Percentiles rank a stretch among this genome's conserved stretches.
Conservation (phyloP, 2,888 invertebrate species). For the Criorhina ranunculi region DNA sequence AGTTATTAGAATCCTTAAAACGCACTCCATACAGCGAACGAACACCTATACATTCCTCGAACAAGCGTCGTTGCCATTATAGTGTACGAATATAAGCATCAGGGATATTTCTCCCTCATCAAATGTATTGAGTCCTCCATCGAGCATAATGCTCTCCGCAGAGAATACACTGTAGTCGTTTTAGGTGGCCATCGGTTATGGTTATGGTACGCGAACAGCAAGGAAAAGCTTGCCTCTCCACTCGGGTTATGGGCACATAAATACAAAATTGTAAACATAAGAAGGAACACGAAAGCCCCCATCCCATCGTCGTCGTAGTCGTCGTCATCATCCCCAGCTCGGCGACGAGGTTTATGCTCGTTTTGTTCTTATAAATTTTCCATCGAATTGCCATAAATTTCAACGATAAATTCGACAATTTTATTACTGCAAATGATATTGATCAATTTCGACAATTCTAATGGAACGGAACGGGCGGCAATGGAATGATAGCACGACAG, state of each 20-base stretch:
- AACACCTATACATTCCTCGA: constrained; percentile 6
- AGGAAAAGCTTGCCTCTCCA: constrained; percentile 54
- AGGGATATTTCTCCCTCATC: constrained; percentile 59
- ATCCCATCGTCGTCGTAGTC: not conserved
- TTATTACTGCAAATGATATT: constrained; percentile 72
- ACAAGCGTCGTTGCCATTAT: constrained; percentile 55
- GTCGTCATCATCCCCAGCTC: not conserved
- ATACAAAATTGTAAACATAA: constrained; percentile 66
- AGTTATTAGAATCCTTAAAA: constrained; percentile 72
- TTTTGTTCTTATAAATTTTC: constrained; percentile 70
- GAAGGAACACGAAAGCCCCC: constrained; percentile 40
- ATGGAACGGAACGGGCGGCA: not conserved
- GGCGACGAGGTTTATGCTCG: constrained; percentile 30
- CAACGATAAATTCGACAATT: constrained; percentile 72
- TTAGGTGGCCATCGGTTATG: constrained; percentile 55
- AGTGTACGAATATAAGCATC: constrained; percentile 43
- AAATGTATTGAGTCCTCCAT: constrained; percentile 61
- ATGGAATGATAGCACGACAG: constrained; percentile 1
- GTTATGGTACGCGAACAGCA: constrained; percentile 27
- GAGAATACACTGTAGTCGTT: constrained; percentile 25
- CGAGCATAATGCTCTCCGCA: constrained; percentile 45
- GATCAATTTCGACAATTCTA: constrained; percentile 70
- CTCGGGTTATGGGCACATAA: constrained; percentile 58
- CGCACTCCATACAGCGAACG: constrained; percentile 43
- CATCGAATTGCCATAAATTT: constrained; percentile 72